phyloP scores from a whole-genome alignment of 2,113 vertebrate species.

The Pogona vitticeps region DNA sequence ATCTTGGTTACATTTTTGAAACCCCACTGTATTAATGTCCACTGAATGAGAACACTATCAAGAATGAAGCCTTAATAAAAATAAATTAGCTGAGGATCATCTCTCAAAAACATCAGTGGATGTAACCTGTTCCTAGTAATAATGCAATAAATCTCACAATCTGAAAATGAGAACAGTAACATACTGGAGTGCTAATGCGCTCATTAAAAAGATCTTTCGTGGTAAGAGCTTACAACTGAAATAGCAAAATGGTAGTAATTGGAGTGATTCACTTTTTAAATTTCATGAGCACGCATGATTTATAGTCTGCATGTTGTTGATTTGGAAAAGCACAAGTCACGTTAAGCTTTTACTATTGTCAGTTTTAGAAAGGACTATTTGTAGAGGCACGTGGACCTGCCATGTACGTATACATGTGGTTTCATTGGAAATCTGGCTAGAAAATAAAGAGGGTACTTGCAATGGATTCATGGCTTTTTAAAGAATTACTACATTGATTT shows the following conservation, averaged over 20 bases:
- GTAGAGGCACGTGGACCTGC: not conserved
- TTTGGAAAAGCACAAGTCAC: not conserved
- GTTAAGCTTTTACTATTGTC: not conserved
- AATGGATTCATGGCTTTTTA: not conserved
- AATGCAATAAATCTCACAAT: not conserved
- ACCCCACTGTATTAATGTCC: not conserved
- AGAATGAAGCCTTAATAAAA: not conserved
- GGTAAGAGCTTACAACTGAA: constrained; percentile 8
- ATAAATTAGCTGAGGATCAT: constrained; percentile 8
- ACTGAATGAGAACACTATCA: not conserved
- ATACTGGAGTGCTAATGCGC: accelerated
- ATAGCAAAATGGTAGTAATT: not conserved
- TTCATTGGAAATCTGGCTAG: not conserved
- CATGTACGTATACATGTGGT: too few species aligned
- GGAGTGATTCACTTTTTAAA: not conserved
- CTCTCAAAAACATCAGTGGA: not conserved
- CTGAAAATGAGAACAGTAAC: not conserved
- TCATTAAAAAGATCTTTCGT: not conserved
- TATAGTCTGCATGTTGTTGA: not conserved
- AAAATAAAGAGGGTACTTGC: not conserved
- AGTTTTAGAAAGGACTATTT: not conserved
- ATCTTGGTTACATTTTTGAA: not conserved
- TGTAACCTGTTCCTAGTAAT: not conserved
- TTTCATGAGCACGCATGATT: not conserved
- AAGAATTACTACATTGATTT: not conserved